phyloP scores from a whole-genome alignment of 2,797 vertebrate genomes.

The Hyperoplus immaculatus region DNA sequence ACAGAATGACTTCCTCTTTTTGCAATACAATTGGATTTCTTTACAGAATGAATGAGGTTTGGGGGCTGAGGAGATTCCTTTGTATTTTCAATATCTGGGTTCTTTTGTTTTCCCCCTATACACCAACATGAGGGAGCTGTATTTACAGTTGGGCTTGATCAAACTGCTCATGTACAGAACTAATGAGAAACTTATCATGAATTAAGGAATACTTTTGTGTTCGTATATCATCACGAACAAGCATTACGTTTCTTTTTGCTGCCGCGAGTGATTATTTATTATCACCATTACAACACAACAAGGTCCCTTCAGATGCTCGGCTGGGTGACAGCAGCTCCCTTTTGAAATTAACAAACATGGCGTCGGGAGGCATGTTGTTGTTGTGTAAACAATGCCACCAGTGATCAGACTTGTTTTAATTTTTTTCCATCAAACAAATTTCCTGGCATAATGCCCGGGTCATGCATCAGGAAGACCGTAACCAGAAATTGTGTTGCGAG shows the following conservation, averaged over 20 bases:
- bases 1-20: constrained; percentile 40
- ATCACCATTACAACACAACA: constrained; percentile 26
- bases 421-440: constrained; percentile 66
- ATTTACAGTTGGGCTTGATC: constrained; percentile 50
- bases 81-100: constrained; percentile 34
- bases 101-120: constrained; percentile 19
- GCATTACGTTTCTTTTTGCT: constrained; percentile 18
- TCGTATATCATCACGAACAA: constrained; percentile 49
- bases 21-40: constrained; percentile 34
- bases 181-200: constrained; percentile 66
- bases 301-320: constrained; percentile 8
- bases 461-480: constrained; percentile 71
- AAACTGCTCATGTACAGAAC: constrained; percentile 63
- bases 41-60: constrained; percentile 60
- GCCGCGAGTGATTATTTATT: constrained; percentile 24
- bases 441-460: constrained; percentile 71
- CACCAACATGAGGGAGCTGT: constrained; percentile 21
- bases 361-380: neutral
- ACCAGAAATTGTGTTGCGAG: constrained; percentile 72
- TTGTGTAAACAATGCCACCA: constrained; percentile 49
- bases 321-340: constrained; percentile 6
- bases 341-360: constrained; percentile 22
- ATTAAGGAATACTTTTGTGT: constrained; percentile 51
- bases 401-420: constrained; percentile 66
- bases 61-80: constrained; percentile 40